phyloP scores from a whole-genome alignment of 2,888 invertebrate genomes.

The Drosophila multiciliata region DNA sequence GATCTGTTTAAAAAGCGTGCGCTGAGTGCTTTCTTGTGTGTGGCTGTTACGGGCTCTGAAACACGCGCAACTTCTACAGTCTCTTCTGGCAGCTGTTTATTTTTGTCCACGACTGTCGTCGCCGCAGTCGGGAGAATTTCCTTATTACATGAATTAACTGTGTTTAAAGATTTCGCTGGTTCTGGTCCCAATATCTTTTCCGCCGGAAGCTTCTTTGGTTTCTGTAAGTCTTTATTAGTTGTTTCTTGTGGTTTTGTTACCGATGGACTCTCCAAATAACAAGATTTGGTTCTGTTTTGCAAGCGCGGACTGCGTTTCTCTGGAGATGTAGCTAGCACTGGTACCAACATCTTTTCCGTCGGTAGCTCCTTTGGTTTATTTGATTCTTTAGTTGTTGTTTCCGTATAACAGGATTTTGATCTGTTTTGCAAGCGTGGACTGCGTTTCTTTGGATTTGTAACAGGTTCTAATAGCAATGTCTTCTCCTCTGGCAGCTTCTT shows the following conservation, averaged over 20 bases:
- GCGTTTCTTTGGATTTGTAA: neutral
- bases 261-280: constrained; percentile 1
- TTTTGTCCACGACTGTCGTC: neutral
- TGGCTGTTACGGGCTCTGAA: neutral
- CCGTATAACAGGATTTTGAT: constrained; percentile 7
- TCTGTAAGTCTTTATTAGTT: neutral
- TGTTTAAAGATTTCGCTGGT: neutral
- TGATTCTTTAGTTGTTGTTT: neutral
- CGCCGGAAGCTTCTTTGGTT: neutral
- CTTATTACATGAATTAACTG: neutral
- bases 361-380: neutral
- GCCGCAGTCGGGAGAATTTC: neutral
- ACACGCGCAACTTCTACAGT: too few species aligned
- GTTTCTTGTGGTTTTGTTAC: neutral
- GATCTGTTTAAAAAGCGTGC: constrained; percentile 25
- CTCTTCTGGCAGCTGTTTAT: neutral
- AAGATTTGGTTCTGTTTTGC: constrained; percentile 32
- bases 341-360: neutral
- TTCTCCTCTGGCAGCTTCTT: neutral
- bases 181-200: neutral
- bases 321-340: neutral
- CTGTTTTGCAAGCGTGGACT: constrained; percentile 13
- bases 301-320: constrained; percentile 16
- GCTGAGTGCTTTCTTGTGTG: constrained; percentile 1
- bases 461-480: neutral